Percentiles rank a stretch among this genome's conserved stretches.
Conservation (phyloP, 35 echinoderm and acorn worm species). For the Stichopus chloronotus region DNA sequence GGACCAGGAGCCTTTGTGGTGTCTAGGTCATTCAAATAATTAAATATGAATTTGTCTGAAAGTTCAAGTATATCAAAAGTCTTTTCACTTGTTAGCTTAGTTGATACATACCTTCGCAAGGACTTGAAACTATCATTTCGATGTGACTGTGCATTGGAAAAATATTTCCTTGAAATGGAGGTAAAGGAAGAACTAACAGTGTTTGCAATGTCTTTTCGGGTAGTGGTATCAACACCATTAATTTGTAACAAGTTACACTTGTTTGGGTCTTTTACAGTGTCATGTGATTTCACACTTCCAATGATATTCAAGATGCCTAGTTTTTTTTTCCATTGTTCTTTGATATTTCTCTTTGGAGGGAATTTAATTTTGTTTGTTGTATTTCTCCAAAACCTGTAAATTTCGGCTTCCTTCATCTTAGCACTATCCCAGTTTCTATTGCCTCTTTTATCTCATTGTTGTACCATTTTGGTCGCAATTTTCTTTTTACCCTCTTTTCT, state of each 20-base stretch:
- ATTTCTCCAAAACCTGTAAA: too few relatives aligned
- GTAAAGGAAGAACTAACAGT: neutral
- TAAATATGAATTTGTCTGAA: neutral
- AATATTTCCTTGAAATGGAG: neutral
- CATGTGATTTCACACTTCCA: too few relatives aligned
- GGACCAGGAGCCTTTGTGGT: neutral
- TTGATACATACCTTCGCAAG: neutral
- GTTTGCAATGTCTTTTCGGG: neutral
- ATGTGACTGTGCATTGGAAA: neutral
- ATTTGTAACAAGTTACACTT: slow-evolving; percentile 22
- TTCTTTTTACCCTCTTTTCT: too few relatives aligned
- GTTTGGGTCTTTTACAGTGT: too few relatives aligned
- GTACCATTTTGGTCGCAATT: neutral
- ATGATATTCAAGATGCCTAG: too few relatives aligned
- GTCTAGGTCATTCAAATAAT: neutral
- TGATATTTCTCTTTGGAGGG: too few relatives aligned
- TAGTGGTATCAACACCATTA: neutral
- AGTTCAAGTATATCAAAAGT: slow-evolving; percentile 23
- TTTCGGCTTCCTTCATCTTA: too few relatives aligned
- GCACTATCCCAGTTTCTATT: neutral
- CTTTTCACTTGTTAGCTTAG: neutral
- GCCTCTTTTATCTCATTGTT: neutral
- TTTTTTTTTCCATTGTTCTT: too few relatives aligned
- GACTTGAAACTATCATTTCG: neutral
- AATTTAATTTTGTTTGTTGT: too few relatives aligned